Evolutionary conservation across 2,888 invertebrate genomes (phyloP), one percentile per base, ranked within the genome.

Genomic region (Orthosia incerta): DNA sequence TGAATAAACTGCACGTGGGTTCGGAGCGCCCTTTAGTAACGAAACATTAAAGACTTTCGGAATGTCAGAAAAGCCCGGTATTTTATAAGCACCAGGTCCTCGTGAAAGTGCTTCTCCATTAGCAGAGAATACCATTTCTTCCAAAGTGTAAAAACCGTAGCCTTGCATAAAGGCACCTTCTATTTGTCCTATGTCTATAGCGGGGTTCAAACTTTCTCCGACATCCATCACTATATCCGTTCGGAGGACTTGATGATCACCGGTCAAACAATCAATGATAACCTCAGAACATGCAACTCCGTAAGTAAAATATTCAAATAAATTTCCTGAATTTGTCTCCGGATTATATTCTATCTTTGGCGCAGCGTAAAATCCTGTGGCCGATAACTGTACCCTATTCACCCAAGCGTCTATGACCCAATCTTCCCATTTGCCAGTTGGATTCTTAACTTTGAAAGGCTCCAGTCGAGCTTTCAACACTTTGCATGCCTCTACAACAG

Each of bases 161-260:
- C 99, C 99, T 97, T 98, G 98, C 91, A 98, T 97, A 90, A 98
- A 99, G 0, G 97, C 99, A 5, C 99, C 99, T 94, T 99, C 99
- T 5, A 99, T 97, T 95, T 99, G 99, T 0, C 99, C 99, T 79
- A 99, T 98, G 87, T 99, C 99, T 79, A 99, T 98, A 1, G 98
- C 98, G 2, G 99, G 99, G 92, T 99, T 99, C 71, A 99, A 93
- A 93, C 98, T 98, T 87, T 98, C 97, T 0, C 99, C 99, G 55
- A 99, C 95, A 94, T 99, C 99, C 98, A 99, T 99, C 0, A 99
- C 98, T 82, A 99, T 98, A 88, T 99, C 98, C 9, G 98, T 98
- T 87, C 97, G 96, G 31, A 98, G 90, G 2, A 98, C 97, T 94
- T 98, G 97, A 93, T 99, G 98, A 90, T 98, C 98, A 12, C 99